These are phyloP conservation scores for Myripristis jacobus DNA, from an alignment of 2,797 vertebrate species.

Conservation along the genomic window DNA sequence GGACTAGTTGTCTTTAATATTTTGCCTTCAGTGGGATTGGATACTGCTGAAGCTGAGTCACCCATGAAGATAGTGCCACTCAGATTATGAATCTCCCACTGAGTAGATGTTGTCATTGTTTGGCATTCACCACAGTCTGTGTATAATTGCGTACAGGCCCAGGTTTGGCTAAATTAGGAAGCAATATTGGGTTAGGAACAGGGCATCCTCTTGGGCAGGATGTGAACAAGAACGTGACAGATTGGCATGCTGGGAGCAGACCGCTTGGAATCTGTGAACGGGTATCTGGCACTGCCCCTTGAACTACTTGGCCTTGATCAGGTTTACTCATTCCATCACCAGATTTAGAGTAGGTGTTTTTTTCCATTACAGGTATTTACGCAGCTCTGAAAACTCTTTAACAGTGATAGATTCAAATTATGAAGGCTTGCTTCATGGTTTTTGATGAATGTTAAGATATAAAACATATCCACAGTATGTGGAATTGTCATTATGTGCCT, in stretches of 20 bases:
- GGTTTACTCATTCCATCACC: conserved; percentile 30
- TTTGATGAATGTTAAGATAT: conserved; percentile 20
- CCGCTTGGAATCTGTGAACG: conserved; percentile 64
- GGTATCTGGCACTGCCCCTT: conserved; percentile 49
- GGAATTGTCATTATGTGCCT: conserved; percentile 3
- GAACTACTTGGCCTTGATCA: conserved; percentile 48
- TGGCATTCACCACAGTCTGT: conserved; percentile 47
- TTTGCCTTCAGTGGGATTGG: conserved; percentile 9
- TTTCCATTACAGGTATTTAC: conserved; percentile 17
- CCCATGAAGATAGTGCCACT: conserved; percentile 21
- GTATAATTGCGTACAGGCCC: conserved; percentile 56
- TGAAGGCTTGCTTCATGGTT: neutral
- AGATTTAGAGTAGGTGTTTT: conserved; percentile 28
- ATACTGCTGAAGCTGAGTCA: conserved; percentile 12
- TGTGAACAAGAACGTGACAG: conserved; percentile 79
- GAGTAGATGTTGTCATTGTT: conserved; percentile 61
- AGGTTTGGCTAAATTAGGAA: conserved; percentile 66
- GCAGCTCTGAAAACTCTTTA: neutral
- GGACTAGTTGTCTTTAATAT: neutral
- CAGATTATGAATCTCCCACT: conserved; percentile 42
- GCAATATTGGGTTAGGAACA: conserved; percentile 69
- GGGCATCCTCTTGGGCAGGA: conserved; percentile 75
- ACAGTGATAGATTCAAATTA: conserved; percentile 9
- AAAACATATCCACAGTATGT: conserved; percentile 10
- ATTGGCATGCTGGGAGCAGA: conserved; percentile 82